These are phyloP conservation scores for Australoheros scitulus DNA, from an alignment of 2,113 vertebrate genomes.

Conservation along the genomic window DNA sequence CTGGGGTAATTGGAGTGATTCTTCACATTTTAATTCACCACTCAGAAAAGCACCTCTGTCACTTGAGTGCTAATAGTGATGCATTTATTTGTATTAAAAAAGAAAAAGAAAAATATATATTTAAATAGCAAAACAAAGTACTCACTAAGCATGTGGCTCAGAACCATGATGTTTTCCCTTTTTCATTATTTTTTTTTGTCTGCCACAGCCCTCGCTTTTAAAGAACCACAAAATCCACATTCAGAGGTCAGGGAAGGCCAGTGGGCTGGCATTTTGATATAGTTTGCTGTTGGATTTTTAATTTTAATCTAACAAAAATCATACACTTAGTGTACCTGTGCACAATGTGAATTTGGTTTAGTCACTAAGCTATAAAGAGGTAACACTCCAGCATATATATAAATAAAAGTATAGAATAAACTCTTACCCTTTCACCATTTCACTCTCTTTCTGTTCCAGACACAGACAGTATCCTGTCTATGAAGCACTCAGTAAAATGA, in stretches of 20 bases:
- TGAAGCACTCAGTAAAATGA: not conserved
- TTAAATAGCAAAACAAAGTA: not conserved
- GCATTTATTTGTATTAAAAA: constrained; percentile 55
- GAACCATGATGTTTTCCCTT: not conserved
- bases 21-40: constrained; percentile 73
- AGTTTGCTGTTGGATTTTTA: not conserved
- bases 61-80: constrained; percentile 65
- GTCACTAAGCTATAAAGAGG: too few species aligned
- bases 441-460: constrained; percentile 1
- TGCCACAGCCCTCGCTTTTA: not conserved
- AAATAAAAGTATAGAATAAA: constrained; percentile 1
- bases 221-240: not conserved
- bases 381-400: not conserved
- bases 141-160: not conserved
- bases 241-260: not conserved
- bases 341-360: not conserved
- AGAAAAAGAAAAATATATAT: constrained; percentile 12
- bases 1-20: constrained; percentile 73
- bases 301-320: not conserved
- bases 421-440: constrained; percentile 37
- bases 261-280: not conserved
- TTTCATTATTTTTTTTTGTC: not conserved
- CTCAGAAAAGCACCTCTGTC: constrained; percentile 63
- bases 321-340: not conserved
- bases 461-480: not conserved